These are phyloP conservation scores for Drosophila meridiana DNA, from an alignment of 2,888 invertebrate species.

Conservation along the genomic window DNA sequence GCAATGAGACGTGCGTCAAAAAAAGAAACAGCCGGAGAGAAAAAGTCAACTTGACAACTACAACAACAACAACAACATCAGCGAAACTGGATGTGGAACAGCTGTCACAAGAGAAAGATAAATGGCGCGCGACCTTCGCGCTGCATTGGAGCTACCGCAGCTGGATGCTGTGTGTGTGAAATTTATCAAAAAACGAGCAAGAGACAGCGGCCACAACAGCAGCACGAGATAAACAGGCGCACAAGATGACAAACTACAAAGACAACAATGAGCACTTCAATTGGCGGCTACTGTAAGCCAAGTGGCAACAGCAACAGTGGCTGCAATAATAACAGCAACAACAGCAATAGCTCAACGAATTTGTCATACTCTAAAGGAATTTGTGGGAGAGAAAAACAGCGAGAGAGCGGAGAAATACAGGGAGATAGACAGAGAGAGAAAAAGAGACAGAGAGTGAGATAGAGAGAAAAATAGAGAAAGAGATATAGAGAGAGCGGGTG, in stretches of 20 bases:
- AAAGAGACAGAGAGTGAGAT: not conserved
- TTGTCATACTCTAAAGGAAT: conserved; percentile 23
- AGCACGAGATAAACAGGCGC: conserved; percentile 58
- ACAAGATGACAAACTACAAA: conserved; percentile 25
- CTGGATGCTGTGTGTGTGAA: conserved; percentile 65
- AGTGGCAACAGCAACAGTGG: conserved; percentile 18
- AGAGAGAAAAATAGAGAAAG: not conserved
- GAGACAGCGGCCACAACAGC: conserved; percentile 27
- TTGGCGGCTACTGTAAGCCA: conserved; percentile 51
- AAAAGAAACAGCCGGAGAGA: conserved; percentile 4
- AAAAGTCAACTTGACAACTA: conserved; percentile 26
- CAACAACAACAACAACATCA: conserved; percentile 17
- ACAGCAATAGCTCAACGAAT: conserved; percentile 19
- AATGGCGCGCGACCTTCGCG: conserved; percentile 76
- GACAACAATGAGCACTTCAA: conserved; percentile 32
- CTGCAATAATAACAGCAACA: not conserved
- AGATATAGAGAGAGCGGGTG: not conserved
- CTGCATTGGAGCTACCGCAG: conserved; percentile 44
- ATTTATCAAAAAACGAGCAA: conserved; percentile 46
- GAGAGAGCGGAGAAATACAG: not conserved
- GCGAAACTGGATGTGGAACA: conserved; percentile 58
- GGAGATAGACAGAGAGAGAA: not conserved
- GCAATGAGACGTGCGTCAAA: conserved; percentile 19
- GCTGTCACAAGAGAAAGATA: conserved; percentile 71
- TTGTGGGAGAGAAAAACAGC: not conserved